Base-by-base conservation (phyloP, 2,797 vertebrate species). In the Zenarchopterus dispar region DNA sequence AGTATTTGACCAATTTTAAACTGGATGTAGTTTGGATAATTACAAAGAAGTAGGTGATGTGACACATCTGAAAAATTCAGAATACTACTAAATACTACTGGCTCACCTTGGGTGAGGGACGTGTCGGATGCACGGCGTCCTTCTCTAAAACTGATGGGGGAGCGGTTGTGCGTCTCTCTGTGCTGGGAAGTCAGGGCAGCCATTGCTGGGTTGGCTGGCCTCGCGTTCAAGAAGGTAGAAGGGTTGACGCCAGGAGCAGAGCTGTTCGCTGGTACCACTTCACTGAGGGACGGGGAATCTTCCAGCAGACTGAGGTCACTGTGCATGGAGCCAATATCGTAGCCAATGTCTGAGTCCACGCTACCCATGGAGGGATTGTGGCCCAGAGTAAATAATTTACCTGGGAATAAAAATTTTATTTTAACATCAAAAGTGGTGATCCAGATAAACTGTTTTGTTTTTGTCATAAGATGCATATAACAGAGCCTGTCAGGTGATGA, bases 91-190 rank as follows among this genome's bases (percentile, higher is more conserved):
- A 23, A 65, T 11, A 23, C 0, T 1, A 13, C 5, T 45, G 56
- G 28, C 17, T 64, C 62, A 97, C 98, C 98, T 95, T 99, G 97
- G 0, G 97, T 99, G 48, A 99, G 95, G 45, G 98, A 99, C 5
- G 98, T 99, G 74, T 99, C 98, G 0, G 98, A 99, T 0, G 98
- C 98, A 0, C 98, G 86, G 21, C 97, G 95, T 11, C 98, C 98
- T 82, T 99, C 98, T 33, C 98, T 90, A 92, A 99, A 99, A 86
- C 98, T 98, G 86, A 98, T 95, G 0, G 98, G 97, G 0, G 98
- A 99, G 52, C 97, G 95, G 77, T 99, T 99, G 87, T 99, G 96
- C 0, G 92, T 87, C 79, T 99, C 98, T 11, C 98, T 92, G 45
- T 95, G 95, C 36, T 97, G 96, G 13, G 93, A 90, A 16, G 92